These are phyloP conservation scores for Mnemiopsis leidyi DNA, from an alignment of 37 sponge, comb jelly and placozoan genomes.

Conservation along the genomic window DNA sequence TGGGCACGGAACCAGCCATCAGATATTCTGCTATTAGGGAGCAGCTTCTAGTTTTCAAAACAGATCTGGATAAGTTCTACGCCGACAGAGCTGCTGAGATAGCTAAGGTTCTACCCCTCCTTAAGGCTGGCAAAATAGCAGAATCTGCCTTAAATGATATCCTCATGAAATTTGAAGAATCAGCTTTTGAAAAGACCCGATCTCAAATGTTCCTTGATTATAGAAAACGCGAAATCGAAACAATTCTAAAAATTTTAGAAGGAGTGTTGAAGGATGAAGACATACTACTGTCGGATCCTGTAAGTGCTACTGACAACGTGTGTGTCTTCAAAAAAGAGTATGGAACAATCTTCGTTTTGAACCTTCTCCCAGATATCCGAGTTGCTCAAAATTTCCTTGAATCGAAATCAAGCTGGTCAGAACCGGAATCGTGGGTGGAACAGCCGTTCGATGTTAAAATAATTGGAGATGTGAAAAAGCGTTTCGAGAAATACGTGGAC, in stretches of 20 bases:
- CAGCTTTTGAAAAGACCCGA: not conserved
- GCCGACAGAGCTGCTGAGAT: not conserved
- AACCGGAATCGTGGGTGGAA: not conserved
- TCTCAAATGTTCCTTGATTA: not conserved
- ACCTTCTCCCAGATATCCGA: not conserved
- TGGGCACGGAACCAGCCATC: not conserved
- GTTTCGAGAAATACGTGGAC: not conserved
- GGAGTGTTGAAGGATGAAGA: not conserved
- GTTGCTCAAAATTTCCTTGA: slow-evolving; percentile 10
- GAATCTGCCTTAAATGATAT: not conserved
- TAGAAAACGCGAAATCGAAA: not conserved
- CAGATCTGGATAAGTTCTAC: not conserved
- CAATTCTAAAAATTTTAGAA: not conserved
- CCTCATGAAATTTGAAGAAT: not conserved
- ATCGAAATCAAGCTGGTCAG: not conserved
- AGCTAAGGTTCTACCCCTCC: not conserved
- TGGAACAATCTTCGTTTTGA: not conserved
- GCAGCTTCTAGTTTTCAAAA: not conserved
- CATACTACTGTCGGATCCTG: slow-evolving; percentile 31
- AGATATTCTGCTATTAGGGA: slow-evolving; percentile 1
- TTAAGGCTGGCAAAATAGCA: not conserved
- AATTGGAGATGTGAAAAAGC: not conserved
- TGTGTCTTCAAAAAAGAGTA: slow-evolving; percentile 44
- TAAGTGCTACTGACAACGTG: slow-evolving; percentile 18
- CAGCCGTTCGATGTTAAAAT: not conserved